phyloP scores from a whole-genome alignment of 2,797 vertebrate species.

The Spinus olivaceus region DNA sequence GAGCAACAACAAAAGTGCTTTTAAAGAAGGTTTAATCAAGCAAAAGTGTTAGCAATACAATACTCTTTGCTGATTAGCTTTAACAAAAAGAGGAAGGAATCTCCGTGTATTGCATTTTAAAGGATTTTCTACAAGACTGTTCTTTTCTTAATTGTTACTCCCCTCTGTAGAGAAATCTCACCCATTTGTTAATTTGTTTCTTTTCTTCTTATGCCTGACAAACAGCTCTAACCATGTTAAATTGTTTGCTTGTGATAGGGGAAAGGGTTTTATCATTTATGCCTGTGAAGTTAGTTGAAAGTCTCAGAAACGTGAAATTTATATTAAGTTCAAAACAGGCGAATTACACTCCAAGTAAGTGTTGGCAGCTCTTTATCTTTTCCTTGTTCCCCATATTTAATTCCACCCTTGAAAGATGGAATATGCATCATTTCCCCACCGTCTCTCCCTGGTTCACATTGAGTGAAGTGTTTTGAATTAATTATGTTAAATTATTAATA shows the following conservation, averaged over 20 bases:
- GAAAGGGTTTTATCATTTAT: conserved; percentile 63
- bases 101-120: neutral
- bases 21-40: conserved; percentile 20
- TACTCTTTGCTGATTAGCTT: neutral
- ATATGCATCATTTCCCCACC: conserved; percentile 61
- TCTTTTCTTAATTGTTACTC: conserved; percentile 56
- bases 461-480: conserved; percentile 78
- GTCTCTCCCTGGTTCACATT: conserved; percentile 51
- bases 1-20: neutral
- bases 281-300: conserved; percentile 65
- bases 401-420: conserved; percentile 59
- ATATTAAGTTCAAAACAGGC: conserved; percentile 59
- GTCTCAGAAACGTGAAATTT: conserved; percentile 59
- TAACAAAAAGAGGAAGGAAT: neutral
- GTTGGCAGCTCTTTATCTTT: conserved; percentile 60
- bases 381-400: conserved; percentile 70
- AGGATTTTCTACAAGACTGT: conserved; percentile 30
- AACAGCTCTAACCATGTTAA: conserved; percentile 60
- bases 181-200: conserved; percentile 57
- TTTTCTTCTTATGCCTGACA: conserved; percentile 53
- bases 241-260: conserved; percentile 55
- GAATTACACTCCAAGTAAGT: conserved; percentile 53
- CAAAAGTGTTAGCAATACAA: neutral
- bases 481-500: conserved; percentile 79
- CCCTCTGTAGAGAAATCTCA: conserved; percentile 21